Evolutionary conservation across 2,113 vertebrate genomes (phyloP).

Genomic region (Hyperoodon ampullatus): DNA sequence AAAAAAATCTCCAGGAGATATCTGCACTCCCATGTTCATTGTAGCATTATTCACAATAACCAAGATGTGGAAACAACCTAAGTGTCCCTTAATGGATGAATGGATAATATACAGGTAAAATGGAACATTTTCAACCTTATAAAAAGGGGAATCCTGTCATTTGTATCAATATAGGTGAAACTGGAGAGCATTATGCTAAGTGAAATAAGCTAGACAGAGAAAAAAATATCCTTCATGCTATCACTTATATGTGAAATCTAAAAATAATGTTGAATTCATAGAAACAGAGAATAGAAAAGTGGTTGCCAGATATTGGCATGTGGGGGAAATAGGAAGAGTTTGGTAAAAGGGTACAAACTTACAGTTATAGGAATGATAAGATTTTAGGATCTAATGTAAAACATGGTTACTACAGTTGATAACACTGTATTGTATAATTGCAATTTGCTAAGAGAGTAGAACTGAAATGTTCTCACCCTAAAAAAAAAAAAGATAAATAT

Average conservation of each 20-base stretch:
- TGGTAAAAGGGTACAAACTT: neutral
- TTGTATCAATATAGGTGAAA: neutral
- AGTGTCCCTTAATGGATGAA: neutral
- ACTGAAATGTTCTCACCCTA: neutral
- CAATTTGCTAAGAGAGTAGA: neutral
- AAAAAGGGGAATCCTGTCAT: neutral
- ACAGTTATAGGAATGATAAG: neutral
- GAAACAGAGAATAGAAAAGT: neutral
- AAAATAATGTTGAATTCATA: neutral
- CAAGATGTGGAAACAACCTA: neutral
- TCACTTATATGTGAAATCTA: neutral
- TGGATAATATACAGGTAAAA: neutral
- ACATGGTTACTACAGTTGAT: neutral
- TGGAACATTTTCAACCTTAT: neutral
- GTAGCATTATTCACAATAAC: too few relatives aligned
- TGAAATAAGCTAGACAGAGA: neutral
- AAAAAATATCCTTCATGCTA: neutral
- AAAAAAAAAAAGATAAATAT: neutral
- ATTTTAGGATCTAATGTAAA: neutral
- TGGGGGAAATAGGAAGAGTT: too few relatives aligned
- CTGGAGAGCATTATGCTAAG: neutral
- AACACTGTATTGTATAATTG: neutral
- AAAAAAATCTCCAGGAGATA: neutral
- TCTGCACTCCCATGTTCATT: fast-evolving
- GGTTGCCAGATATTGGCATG: neutral